phyloP scores from a whole-genome alignment of 2,113 vertebrate species.

The Actinemys pallida region DNA sequence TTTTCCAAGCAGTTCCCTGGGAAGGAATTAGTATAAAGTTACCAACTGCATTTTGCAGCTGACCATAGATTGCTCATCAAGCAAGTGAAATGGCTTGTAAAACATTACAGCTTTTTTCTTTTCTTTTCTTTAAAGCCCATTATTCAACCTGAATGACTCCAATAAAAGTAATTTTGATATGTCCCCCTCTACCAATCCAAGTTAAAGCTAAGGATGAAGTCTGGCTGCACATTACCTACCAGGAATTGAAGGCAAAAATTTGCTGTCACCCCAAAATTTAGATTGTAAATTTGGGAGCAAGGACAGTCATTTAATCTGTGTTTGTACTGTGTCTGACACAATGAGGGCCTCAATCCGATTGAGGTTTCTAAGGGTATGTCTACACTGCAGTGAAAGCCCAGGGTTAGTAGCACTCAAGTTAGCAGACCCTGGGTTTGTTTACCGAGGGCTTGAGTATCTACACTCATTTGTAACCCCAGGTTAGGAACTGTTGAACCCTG shows the following conservation, averaged over 20 bases:
- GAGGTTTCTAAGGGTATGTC: background rate
- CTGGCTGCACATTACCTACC: background rate
- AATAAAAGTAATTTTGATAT: background rate
- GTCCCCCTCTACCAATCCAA: background rate
- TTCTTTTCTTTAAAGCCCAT: conserved; percentile 4
- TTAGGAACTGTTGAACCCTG: background rate
- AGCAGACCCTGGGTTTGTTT: background rate
- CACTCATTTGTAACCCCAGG: background rate
- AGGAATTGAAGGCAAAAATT: fast-evolving
- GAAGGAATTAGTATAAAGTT: background rate
- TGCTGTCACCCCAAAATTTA: background rate
- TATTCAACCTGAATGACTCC: conserved; percentile 48
- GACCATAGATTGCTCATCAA: background rate
- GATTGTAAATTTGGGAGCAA: background rate
- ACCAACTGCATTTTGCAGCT: fast-evolving
- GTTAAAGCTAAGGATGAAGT: background rate
- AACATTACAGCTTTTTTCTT: background rate
- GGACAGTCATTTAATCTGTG: background rate
- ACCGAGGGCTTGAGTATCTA: background rate
- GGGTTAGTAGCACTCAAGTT: background rate
- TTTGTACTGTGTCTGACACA: background rate
- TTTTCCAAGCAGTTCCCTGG: conserved; percentile 21
- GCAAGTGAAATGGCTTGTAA: conserved; percentile 49
- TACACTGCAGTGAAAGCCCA: background rate
- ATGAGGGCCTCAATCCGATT: background rate